phyloP scores from a whole-genome alignment of 2,797 vertebrate genomes.

The Catharus ustulatus region DNA sequence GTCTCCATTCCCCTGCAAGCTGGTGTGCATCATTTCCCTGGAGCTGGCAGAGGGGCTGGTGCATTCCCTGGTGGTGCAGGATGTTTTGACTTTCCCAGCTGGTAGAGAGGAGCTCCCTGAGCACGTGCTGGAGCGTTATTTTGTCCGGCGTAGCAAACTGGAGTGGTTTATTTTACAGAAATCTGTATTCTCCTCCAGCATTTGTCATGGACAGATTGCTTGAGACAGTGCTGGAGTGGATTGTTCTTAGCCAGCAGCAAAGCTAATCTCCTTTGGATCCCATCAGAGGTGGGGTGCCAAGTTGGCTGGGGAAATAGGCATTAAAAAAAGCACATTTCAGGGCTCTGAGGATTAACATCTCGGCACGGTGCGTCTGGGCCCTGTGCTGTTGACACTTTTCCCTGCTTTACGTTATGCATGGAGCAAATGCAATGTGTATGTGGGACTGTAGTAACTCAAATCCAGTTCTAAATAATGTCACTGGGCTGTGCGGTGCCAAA shows the following conservation, averaged over 20 bases:
- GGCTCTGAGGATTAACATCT: conserved; percentile 55
- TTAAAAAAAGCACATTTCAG: conserved; percentile 15
- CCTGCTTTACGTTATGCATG: conserved; percentile 18
- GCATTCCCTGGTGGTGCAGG: not conserved
- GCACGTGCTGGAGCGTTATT: not conserved
- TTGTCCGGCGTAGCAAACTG: not conserved
- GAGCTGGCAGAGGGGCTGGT: not conserved
- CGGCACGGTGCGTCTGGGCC: not conserved
- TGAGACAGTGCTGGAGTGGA: conserved; percentile 37
- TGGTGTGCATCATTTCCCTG: not conserved
- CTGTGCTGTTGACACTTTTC: conserved; percentile 47
- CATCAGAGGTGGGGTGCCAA: conserved; percentile 51
- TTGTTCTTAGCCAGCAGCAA: conserved; percentile 52
- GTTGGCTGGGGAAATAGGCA: conserved; percentile 58
- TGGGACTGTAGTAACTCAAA: conserved; percentile 57
- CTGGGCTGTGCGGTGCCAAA: not conserved
- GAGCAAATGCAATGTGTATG: not conserved
- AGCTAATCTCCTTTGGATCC: conserved; percentile 71
- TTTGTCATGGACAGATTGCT: conserved; percentile 48
- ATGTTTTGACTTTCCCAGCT: conserved; percentile 41
- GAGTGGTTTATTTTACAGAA: conserved; percentile 15
- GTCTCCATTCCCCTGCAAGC: not conserved
- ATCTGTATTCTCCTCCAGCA: not conserved
- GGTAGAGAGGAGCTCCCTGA: not conserved
- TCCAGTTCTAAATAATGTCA: conserved; percentile 57